Conservation (phyloP, 2,888 invertebrate species). For the Antheraea yamamai region DNA sequence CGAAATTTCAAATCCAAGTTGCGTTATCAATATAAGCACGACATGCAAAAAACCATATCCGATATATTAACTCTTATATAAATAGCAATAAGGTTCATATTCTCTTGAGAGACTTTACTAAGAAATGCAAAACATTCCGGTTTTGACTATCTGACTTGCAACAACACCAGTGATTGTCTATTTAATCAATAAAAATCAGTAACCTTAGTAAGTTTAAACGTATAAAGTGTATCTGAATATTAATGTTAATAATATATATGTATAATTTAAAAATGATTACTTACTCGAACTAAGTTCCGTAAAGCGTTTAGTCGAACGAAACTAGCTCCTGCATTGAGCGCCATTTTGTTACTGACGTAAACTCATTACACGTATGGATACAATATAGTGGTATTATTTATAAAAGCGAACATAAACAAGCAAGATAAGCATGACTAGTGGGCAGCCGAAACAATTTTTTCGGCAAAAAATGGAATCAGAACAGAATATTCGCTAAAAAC, state of each 20-base stretch:
- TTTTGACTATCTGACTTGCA: slow-evolving; percentile 24
- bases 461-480: not conserved
- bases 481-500: not conserved
- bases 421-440: slow-evolving; percentile 55
- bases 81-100: slow-evolving; percentile 5
- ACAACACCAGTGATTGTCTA: slow-evolving; percentile 26
- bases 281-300: slow-evolving; percentile 55
- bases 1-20: not conserved
- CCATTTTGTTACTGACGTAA: slow-evolving; percentile 61
- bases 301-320: slow-evolving; percentile 53
- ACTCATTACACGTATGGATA: slow-evolving; percentile 25
- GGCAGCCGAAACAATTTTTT: not conserved
- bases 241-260: not conserved
- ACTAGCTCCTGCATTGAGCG: slow-evolving; percentile 62
- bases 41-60: slow-evolving; percentile 10
- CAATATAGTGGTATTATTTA: slow-evolving; percentile 36
- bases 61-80: slow-evolving; percentile 8
- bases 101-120: slow-evolving; percentile 12
- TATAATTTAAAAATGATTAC: slow-evolving; percentile 31
- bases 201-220: not conserved
- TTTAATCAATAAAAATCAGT: slow-evolving; percentile 14
- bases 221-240: not conserved
- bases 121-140: slow-evolving; percentile 23
- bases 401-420: slow-evolving; percentile 56
- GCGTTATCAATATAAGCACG: slow-evolving; percentile 19